phyloP scores from a whole-genome alignment of 1,140 invertebrate genomes.

The Lasioglossum baleicum region DNA sequence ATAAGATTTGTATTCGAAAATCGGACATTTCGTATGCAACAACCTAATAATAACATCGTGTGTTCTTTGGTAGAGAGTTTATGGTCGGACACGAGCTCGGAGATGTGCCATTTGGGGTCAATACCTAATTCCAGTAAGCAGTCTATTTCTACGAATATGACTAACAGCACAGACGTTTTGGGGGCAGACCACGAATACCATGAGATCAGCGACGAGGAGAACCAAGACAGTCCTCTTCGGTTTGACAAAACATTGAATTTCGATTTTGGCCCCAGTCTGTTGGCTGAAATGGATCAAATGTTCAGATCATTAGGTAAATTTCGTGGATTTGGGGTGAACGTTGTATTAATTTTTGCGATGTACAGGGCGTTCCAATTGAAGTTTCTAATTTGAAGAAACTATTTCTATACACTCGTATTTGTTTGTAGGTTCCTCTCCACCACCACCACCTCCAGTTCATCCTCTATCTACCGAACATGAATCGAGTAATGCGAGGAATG shows the following conservation, averaged over 20 bases:
- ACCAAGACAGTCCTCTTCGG: constrained; percentile 77
- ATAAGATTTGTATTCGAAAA: too few species aligned
- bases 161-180: constrained; percentile 67
- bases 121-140: constrained; percentile 65
- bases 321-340: too few species aligned
- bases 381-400: too few species aligned
- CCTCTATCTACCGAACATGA: constrained; percentile 83
- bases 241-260: constrained; percentile 82
- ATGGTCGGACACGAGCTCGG: constrained; percentile 75
- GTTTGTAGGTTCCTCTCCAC: constrained; percentile 72
- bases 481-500: constrained; percentile 85
- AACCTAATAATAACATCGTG: background rate
- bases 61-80: constrained; percentile 70
- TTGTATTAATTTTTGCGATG: too few species aligned
- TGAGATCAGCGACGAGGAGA: constrained; percentile 95
- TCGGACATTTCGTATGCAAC: too few species aligned
- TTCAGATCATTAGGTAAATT: constrained; percentile 86
- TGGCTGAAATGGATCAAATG: constrained; percentile 98
- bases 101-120: constrained; percentile 69
- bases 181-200: constrained; percentile 90
- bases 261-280: constrained; percentile 94
- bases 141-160: constrained; percentile 61
- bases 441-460: constrained; percentile 72
- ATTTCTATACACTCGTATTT: background rate
- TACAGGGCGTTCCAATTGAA: too few species aligned